Conservation (phyloP, 2,113 vertebrate species). For the Bubo scandiacus region DNA sequence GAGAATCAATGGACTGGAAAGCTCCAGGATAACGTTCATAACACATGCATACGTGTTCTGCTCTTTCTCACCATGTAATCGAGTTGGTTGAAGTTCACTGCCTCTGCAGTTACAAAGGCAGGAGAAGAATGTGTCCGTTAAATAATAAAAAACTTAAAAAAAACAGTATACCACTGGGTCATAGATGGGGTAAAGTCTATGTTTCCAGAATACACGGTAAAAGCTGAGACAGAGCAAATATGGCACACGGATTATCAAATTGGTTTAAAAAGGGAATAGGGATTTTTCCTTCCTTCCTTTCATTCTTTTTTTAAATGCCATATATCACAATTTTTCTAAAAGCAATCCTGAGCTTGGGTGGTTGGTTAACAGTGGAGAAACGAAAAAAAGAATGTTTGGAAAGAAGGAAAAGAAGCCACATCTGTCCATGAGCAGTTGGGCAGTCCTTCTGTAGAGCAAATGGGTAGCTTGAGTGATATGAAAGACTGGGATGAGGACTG, state of each 20-base stretch:
- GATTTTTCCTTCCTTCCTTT: background rate
- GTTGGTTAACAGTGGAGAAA: background rate
- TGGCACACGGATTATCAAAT: background rate
- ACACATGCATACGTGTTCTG: background rate
- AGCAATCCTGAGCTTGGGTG: background rate
- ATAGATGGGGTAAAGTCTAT: background rate
- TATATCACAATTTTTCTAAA: background rate
- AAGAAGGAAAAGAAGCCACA: background rate
- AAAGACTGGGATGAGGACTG: background rate
- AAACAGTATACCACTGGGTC: background rate
- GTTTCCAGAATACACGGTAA: background rate
- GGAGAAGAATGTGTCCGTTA: background rate
- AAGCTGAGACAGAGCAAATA: background rate
- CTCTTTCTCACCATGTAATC: background rate
- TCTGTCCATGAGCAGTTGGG: background rate
- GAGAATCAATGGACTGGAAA: background rate
- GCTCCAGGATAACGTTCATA: background rate
- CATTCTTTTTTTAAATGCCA: background rate
- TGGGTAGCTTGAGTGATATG: background rate
- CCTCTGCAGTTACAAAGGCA: background rate
- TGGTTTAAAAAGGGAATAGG: background rate
- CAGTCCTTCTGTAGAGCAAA: background rate
- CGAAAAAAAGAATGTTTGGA: background rate
- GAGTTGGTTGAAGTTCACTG: background rate
- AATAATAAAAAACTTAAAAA: background rate